Evolutionary conservation across 1,140 invertebrate genomes (phyloP), one percentile per base, ranked within the genome.

Genomic region (Choristoneura fumiferana): DNA sequence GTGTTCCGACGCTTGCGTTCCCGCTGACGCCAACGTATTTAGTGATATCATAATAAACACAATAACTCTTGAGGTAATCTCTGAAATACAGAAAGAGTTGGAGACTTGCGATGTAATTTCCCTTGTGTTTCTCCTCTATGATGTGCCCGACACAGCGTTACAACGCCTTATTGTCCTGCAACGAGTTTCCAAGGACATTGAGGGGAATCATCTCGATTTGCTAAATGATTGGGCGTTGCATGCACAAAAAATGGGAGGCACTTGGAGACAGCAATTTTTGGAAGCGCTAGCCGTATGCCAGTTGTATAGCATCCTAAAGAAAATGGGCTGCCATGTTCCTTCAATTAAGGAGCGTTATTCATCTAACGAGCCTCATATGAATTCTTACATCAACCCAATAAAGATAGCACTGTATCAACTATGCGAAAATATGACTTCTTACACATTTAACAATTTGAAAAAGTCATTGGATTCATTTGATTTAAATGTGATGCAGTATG

Each of bases 51-150:
- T 72, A 35, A 55, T 43, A 6, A 49, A 10, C 43, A 12, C 58
- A 17, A 76, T 86, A 34, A 81, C 65, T 57, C 54, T 78, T 14
- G 72, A 86, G 29, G 57, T 69, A 8, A 72, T 89, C 9, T 61
- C 71, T 8, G 57, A 75, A 60, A 76, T 89, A 34, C 77, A 89
- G 72, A 82, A 84, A 62, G 80, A 87, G 57, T 60, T 85, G 15
- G 73, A 84, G 43, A 59, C 77, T 0, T 75, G 78, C 45, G 84
- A 89, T 57, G 67, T 86, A 45, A 69, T 75, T 15, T 86, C 86
- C 1, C 57, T 89, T n/a, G 86, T 87, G 22, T 89, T 87, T 63
- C 67, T 89, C 8, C 57, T 89, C 1, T 89, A 89, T 53, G 81
- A 87, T 22, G 62, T 72, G 17, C 81, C 86, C 1, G 78, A 86